Evolutionary conservation across 2,113 vertebrate genomes (phyloP), one percentile per base, ranked within the genome.

Genomic region (Oceanites oceanicus): DNA sequence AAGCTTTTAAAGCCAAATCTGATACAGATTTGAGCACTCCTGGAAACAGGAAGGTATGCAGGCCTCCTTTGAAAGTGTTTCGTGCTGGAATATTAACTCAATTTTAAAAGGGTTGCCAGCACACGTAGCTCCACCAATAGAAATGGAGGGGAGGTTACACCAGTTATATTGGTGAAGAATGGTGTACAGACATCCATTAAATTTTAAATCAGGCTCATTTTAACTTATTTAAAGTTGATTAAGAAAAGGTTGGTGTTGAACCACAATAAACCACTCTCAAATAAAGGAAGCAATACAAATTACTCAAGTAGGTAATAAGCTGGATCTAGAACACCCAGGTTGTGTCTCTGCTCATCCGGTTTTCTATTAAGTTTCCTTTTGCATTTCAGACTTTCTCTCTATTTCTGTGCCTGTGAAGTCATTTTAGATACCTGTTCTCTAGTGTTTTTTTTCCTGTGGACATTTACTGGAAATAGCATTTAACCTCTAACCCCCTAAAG

Each of bases 1-100:
- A 52, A n/a, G 40, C 66, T 92, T 94, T 88, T 16, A 73, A 63
- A 86, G 75, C 75, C 93, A 95, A 44, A 91, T 92, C 89, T 84
- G 86, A 92, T 77, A 56, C 6, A 29, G 62, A 49, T 90, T 72
- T 73, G 53, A 85, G 49, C 59, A 38, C 45, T 86, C 50, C 47
- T 92, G 71, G 86, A 75, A 90, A 59, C 0, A 76, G 50, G 82
- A 80, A 93, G 38, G n/a, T 63, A 29, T 38, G 30, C 20, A 58
- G n/a, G 52, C 76, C 42, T 88, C 59, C 79, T 88, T 42, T 88
- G 72, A 32, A 80, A 68, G 30, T 53, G 36, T 50, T 77, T 70
- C 1, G 0, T 70, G 75, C 29, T 90, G 82, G 49, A 84, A 53
- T 77, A 84, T 47, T 44, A 50, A 61, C 36, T 71, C 38, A 2